Evolutionary conservation across 2,797 vertebrate genomes (phyloP), one percentile per base, ranked within the genome.

Genomic region (Chanos chanos): DNA sequence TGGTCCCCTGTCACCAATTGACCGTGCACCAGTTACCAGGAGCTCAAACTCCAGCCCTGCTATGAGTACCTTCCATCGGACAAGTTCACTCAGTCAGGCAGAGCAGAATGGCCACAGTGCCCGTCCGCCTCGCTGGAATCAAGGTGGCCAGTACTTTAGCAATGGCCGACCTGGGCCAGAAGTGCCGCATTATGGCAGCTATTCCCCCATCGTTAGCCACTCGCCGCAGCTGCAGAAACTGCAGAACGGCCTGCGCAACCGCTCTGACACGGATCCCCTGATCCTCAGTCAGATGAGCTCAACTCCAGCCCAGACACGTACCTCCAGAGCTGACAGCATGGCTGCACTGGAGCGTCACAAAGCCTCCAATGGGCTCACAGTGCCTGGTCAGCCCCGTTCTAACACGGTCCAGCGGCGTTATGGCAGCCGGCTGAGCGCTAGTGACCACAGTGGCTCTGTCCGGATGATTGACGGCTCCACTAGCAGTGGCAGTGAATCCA

Each of bases 211-310:
- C 49, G 83, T 83, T 0, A 83, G 75, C 70, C 78, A 67, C 45
- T 66, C 67, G 0, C 74, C 78, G 13, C 81, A 68, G 50, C 50
- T 82, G 4, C 79, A 84, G 43, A 90, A 82, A 68, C 80, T 85
- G 0, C 68, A 82, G 22, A 82, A 87, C 64, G 80, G 81, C 66
- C 65, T 77, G 37, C 84, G 85, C 3, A 94, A 95, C 69, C 92
- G 92, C 44, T 97, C 94, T 0, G 94, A 94, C 19, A 98, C 95
- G 0, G 90, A 98, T 54, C 94, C 95, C 0, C 93, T 96, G 70
- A 91, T 97, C 64, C 90, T 95, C 16, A 95, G 94, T 76, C 92
- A 92, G 70, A 51, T 90, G 12, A 67, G 74, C 1, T 89, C 89
- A 22, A 87, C 88, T 0, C 88, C 90, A 0, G 30, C 81, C 56